These are phyloP conservation scores for Philereme vetulata DNA, from an alignment of 2,888 invertebrate species.

Conservation along the genomic window DNA sequence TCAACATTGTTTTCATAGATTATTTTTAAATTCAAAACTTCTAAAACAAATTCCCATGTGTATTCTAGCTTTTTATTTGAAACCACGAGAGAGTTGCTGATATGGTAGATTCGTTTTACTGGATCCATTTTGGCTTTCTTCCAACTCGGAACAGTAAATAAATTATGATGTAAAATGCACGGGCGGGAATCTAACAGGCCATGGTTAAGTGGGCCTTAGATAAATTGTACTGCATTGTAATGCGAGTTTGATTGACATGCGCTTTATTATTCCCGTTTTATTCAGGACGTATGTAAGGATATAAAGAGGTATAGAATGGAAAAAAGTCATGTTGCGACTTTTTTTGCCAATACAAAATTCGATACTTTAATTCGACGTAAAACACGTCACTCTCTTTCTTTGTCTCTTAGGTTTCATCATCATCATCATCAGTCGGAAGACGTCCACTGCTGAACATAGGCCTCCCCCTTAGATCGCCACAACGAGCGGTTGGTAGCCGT, in stretches of 20 bases:
- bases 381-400: too few relatives aligned
- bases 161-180: conserved; percentile 51
- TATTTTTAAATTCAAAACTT: conserved; percentile 28
- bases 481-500: too few relatives aligned
- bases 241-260: conserved; percentile 20
- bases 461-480: too few relatives aligned
- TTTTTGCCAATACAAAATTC: too few relatives aligned
- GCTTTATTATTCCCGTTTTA: too few relatives aligned
- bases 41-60: conserved; percentile 25
- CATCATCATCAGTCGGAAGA: too few relatives aligned
- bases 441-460: too few relatives aligned
- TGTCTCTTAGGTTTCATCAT: too few relatives aligned
- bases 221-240: conserved; percentile 36
- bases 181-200: conserved; percentile 35
- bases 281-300: too few relatives aligned
- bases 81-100: conserved; percentile 53
- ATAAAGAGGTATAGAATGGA: too few relatives aligned
- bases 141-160: conserved; percentile 53
- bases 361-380: too few relatives aligned
- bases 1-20: background rate
- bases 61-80: conserved; percentile 43
- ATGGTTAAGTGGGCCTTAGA: conserved; percentile 41
- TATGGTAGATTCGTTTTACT: conserved; percentile 53
- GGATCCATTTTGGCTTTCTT: conserved; percentile 49
- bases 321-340: too few relatives aligned